Evolutionary conservation across 2,797 vertebrate species (phyloP).

Genomic region (Hypotaenidia okinawae): DNA sequence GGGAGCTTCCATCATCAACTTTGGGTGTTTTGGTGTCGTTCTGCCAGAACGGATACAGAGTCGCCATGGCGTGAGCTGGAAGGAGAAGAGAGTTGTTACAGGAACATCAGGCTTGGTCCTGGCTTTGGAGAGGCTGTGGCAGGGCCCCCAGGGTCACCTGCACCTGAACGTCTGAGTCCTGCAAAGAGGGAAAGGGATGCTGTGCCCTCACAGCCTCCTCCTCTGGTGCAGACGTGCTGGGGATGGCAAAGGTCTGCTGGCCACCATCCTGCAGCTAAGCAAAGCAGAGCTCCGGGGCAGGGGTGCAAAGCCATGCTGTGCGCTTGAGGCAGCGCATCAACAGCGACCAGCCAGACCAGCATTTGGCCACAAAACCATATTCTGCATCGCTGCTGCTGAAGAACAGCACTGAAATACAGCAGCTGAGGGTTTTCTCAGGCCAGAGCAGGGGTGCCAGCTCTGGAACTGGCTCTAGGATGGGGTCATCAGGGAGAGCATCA

Average conservation of each 20-base stretch:
- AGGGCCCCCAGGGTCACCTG: too few species aligned
- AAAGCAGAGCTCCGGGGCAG: rapidly evolving
- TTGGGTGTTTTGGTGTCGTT: slow-evolving; percentile 94
- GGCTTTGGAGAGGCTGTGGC: neutral
- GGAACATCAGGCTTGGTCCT: neutral
- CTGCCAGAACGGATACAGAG: slow-evolving; percentile 93
- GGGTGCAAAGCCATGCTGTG: neutral
- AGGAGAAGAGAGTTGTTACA: neutral
- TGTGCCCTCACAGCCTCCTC: neutral
- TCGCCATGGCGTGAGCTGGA: slow-evolving; percentile 83
- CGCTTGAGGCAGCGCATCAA: neutral
- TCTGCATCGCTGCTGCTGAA: rapidly evolving
- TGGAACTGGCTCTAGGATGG: neutral
- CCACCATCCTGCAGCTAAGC: neutral
- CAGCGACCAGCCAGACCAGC: too few species aligned
- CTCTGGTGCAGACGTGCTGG: rapidly evolving
- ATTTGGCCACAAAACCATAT: neutral
- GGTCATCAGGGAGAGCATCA: neutral
- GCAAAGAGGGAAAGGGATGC: neutral
- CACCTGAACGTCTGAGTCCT: neutral
- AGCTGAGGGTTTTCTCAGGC: neutral
- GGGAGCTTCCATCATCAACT: slow-evolving; percentile 96
- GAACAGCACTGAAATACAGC: neutral
- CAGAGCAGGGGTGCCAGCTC: neutral
- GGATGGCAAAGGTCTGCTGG: neutral